phyloP scores from a whole-genome alignment of 2,113 vertebrate genomes.

The Chroicocephalus ridibundus region DNA sequence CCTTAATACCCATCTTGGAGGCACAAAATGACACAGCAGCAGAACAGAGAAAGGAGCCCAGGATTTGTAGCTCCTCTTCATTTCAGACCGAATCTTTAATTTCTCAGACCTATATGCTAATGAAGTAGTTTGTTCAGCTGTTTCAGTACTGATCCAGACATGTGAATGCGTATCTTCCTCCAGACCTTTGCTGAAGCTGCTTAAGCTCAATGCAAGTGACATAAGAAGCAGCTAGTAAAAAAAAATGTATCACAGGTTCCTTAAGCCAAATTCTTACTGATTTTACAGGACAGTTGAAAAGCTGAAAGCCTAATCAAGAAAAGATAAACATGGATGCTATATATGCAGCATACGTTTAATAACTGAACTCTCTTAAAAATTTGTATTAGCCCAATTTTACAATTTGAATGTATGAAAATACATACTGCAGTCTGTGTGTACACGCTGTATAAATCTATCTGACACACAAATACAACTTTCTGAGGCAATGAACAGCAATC shows the following conservation, averaged over 20 bases:
- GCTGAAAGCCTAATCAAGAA: background rate
- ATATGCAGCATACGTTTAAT: background rate
- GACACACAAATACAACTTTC: background rate
- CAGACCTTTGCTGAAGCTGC: background rate
- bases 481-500: background rate
- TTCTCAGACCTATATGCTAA: background rate
- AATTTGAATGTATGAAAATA: background rate
- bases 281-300: background rate
- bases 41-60: background rate
- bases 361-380: background rate
- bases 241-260: background rate
- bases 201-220: background rate
- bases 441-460: background rate
- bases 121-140: background rate
- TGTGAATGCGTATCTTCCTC: fast-evolving
- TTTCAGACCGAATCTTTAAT: background rate
- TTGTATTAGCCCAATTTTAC: background rate
- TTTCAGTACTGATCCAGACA: background rate
- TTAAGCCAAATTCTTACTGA: background rate
- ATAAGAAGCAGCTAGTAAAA: background rate
- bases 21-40: background rate
- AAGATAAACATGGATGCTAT: background rate
- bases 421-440: background rate
- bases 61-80: background rate
- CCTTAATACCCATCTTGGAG: background rate